phyloP scores from a whole-genome alignment of 1,140 invertebrate genomes.

The Lutraria rhynchaena region DNA sequence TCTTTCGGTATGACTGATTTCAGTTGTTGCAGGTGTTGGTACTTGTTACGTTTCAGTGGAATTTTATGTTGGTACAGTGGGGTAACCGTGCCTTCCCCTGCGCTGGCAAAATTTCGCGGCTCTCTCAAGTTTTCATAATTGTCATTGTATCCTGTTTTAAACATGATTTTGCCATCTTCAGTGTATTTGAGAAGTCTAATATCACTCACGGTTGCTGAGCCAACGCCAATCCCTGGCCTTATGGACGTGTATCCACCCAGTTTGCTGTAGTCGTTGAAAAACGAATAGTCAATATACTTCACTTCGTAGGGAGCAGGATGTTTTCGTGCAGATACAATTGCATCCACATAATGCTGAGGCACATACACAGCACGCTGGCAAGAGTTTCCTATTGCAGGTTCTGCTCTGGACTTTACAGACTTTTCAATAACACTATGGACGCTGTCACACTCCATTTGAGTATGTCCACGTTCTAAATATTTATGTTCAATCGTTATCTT shows the following conservation, averaged over 20 bases:
- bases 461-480: slow-evolving; percentile 81
- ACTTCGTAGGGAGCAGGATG: background rate
- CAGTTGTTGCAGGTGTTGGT: slow-evolving; percentile 27
- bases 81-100: too few species aligned
- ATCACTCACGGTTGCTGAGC: too few species aligned
- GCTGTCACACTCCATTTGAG: slow-evolving; percentile 81
- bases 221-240: too few species aligned
- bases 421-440: slow-evolving; percentile 68
- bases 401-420: background rate
- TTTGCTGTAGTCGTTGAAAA: background rate
- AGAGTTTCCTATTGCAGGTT: background rate
- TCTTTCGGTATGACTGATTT: slow-evolving; percentile 25
- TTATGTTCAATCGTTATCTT: slow-evolving; percentile 79
- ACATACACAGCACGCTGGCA: background rate
- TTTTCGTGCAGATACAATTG: background rate
- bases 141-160: too few species aligned
- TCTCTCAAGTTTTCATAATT: too few species aligned
- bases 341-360: background rate
- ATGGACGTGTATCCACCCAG: background rate
- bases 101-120: too few species aligned
- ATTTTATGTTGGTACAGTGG: too few species aligned
- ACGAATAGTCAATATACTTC: background rate
- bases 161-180: too few species aligned
- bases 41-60: background rate
- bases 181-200: too few species aligned